Evolutionary conservation across 2,113 vertebrate species (phyloP).

Genomic region (Apistogramma diplotaenia): DNA sequence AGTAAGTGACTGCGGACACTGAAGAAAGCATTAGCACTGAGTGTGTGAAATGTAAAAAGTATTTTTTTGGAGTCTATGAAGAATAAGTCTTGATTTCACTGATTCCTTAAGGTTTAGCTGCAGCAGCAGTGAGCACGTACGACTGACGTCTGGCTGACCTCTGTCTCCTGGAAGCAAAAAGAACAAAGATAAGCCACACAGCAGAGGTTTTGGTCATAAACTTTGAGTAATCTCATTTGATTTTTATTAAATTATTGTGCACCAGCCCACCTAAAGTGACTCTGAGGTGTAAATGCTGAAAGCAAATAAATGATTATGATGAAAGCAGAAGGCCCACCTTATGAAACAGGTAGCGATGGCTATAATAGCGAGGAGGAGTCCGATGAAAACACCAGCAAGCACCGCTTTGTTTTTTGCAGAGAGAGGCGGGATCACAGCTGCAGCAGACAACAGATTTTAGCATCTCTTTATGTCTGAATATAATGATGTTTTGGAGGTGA

Average conservation of each 20-base stretch:
- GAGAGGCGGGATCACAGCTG: neutral
- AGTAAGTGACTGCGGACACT: neutral
- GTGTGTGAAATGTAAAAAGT: neutral
- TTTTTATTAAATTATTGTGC: neutral
- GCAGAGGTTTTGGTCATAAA: neutral
- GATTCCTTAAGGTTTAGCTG: neutral
- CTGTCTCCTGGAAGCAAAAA: constrained; percentile 45
- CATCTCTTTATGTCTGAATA: neutral
- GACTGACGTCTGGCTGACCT: constrained; percentile 24
- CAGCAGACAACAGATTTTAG: neutral
- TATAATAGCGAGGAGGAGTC: constrained; percentile 23
- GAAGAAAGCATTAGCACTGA: neutral
- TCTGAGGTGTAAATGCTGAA: neutral
- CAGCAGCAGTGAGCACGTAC: constrained; percentile 43
- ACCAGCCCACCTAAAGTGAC: neutral
- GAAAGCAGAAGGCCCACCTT: constrained; percentile 31
- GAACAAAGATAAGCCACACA: neutral
- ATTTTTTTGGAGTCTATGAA: neutral
- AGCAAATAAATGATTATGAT: neutral
- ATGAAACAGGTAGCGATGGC: neutral
- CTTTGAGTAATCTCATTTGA: neutral
- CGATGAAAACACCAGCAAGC: constrained; percentile 20
- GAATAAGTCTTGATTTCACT: neutral
- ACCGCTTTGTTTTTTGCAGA: neutral
- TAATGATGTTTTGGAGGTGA: neutral